Evolutionary conservation across 2,113 vertebrate genomes (phyloP).

Genomic region (Pogonocichla stellata): DNA sequence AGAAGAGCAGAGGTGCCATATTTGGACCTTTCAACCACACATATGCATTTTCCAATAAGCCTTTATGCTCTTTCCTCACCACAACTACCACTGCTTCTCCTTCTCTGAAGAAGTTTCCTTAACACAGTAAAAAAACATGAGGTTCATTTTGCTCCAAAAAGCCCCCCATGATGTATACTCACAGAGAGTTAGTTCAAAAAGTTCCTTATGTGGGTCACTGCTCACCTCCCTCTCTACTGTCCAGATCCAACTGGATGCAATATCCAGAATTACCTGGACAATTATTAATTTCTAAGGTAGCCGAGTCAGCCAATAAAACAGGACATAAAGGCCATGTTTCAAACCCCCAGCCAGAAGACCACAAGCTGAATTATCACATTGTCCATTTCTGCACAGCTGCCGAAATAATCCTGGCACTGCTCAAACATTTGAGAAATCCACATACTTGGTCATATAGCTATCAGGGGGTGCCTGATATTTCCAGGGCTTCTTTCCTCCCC

Average conservation of each 20-base stretch:
- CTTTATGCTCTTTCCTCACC: background rate
- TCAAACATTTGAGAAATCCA: background rate
- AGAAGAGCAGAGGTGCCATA: background rate
- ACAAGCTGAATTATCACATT: background rate
- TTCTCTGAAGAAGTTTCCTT: background rate
- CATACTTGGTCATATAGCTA: background rate
- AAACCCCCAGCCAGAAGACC: background rate
- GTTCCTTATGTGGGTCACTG: background rate
- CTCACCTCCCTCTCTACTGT: background rate
- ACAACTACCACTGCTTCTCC: background rate
- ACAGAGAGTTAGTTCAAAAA: background rate
- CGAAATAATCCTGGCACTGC: background rate
- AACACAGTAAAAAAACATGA: background rate
- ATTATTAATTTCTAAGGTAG: background rate
- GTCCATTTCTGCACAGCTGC: background rate
- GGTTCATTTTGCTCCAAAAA: background rate
- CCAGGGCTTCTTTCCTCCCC: background rate
- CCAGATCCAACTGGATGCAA: background rate
- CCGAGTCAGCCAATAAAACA: background rate
- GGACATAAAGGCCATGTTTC: background rate
- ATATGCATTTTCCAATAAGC: fast-evolving
- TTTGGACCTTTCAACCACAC: background rate
- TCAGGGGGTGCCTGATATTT: background rate
- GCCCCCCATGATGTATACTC: background rate
- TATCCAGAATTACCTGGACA: background rate